Conservation (phyloP, 2,888 invertebrate species). For the Luperina testacea region DNA sequence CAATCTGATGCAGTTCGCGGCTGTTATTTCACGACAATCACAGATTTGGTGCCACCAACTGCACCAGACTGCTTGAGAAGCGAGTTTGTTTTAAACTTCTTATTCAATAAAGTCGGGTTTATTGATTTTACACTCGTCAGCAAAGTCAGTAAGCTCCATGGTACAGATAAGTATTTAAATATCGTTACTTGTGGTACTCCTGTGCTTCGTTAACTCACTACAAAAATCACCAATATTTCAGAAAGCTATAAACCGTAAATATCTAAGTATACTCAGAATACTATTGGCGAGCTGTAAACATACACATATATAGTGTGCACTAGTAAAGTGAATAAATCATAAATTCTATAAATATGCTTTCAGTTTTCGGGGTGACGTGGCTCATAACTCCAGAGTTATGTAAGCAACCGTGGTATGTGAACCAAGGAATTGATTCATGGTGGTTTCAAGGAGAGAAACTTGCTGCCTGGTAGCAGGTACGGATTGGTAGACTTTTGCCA, state of each 20-base stretch:
- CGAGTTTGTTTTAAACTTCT: not conserved
- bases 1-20: no score
- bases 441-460: conserved; percentile 9
- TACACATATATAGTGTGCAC: conserved; percentile 40
- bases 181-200: not conserved
- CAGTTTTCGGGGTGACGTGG: conserved; percentile 38
- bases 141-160: not conserved
- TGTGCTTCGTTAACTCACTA: not conserved
- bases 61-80: not conserved
- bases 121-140: not conserved
- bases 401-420: conserved; percentile 28
- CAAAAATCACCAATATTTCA: not conserved
- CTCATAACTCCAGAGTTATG: conserved; percentile 24
- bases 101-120: not conserved
- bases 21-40: no score
- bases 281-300: conserved; percentile 28
- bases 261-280: conserved; percentile 19
- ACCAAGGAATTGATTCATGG: conserved; percentile 26
- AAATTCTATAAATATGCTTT: conserved; percentile 61
- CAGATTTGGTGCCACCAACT: not conserved
- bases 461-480: conserved; percentile 14
- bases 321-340: conserved; percentile 55
- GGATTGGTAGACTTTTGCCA: not conserved
- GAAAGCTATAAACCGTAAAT: conserved; percentile 4
- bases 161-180: no score